Evolutionary conservation across 2,888 invertebrate genomes (phyloP).

Genomic region (Trypoxylon attenuatum): DNA sequence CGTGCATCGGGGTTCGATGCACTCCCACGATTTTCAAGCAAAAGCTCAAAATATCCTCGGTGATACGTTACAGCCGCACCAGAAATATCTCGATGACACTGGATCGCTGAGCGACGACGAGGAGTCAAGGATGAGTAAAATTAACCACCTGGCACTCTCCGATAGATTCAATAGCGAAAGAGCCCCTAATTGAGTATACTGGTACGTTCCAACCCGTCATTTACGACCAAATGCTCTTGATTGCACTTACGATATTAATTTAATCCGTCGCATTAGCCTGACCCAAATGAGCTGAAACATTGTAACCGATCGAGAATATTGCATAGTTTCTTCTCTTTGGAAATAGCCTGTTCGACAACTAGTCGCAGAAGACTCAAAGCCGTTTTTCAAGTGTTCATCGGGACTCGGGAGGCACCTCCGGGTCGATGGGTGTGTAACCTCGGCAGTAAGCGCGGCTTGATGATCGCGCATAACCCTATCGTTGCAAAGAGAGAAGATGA

Average conservation of each 20-base stretch:
- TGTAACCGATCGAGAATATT: too few relatives aligned
- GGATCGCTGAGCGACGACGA: too few relatives aligned
- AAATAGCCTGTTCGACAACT: background rate
- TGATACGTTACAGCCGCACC: too few relatives aligned
- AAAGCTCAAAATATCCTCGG: slow-evolving; percentile 7
- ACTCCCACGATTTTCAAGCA: slow-evolving; percentile 50
- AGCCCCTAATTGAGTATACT: too few relatives aligned
- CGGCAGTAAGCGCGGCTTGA: slow-evolving; percentile 60
- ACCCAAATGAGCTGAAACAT: too few relatives aligned
- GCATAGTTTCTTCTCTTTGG: slow-evolving; percentile 1
- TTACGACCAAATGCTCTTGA: slow-evolving; percentile 1
- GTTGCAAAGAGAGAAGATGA: slow-evolving; percentile 45
- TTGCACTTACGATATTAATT: too few relatives aligned
- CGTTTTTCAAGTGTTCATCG: slow-evolving; percentile 57
- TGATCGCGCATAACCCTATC: slow-evolving; percentile 63
- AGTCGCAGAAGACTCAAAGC: slow-evolving; percentile 42
- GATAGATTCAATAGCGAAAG: too few relatives aligned
- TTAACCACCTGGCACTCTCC: too few relatives aligned
- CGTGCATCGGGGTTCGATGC: slow-evolving; percentile 49
- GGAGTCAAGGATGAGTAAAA: too few relatives aligned
- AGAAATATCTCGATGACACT: too few relatives aligned
- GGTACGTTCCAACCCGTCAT: background rate
- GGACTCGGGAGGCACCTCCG: slow-evolving; percentile 51
- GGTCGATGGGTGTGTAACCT: slow-evolving; percentile 65
- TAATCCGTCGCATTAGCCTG: too few relatives aligned